Base-by-base conservation (phyloP, 2,888 invertebrate species). In the Ichneumoninae sp. region DNA sequence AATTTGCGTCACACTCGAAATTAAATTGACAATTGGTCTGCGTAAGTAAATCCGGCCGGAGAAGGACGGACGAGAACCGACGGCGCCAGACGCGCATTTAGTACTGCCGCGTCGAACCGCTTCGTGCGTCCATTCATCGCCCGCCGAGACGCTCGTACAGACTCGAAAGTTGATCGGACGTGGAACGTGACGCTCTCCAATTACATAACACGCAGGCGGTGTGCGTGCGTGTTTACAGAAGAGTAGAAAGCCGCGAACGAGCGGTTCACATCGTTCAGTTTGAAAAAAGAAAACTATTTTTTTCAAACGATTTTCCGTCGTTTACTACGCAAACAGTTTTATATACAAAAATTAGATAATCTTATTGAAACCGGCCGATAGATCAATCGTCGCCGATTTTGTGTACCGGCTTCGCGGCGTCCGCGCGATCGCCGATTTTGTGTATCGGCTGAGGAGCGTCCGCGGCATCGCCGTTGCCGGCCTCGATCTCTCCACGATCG, bases 131-230 rank as follows among this genome's bases (percentile, higher is more conserved):
- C 40, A 72, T 78, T 82, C 77, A 68, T 82, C 70, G 57, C 19
- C 36, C 36, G 50, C 68, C 40, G 74, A 65, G 71, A 65, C 36
- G 36, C n/a, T 26, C 40, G 52, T 30, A 50, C 68, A 57, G 78
- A 80, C 84, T 80, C 66, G 78, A 84, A 87, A 85, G 86, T 86
- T 83, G 81, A 77, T 82, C 80, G 71, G 66, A 80, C 70, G 57
- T 74, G 50, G 69, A 75, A 80, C 50, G 75, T 54, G 75, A 83
- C 66, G 74, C 74, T 65, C 54, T 33, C 47, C 10, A 33, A n/a
- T 62, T 57, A 44, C 30, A 62, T 74, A 72, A 44, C 33, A 30
- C 36, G 52, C 62, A 71, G 26, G 33, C 10, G 16, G 60, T 62
- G 70, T 62, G 16, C 47, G 60, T 60, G 36, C 36, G 10, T 47